Evolutionary conservation across 2,888 invertebrate genomes (phyloP), one percentile per base, ranked within the genome.

Genomic region (Octodonta nipae): DNA sequence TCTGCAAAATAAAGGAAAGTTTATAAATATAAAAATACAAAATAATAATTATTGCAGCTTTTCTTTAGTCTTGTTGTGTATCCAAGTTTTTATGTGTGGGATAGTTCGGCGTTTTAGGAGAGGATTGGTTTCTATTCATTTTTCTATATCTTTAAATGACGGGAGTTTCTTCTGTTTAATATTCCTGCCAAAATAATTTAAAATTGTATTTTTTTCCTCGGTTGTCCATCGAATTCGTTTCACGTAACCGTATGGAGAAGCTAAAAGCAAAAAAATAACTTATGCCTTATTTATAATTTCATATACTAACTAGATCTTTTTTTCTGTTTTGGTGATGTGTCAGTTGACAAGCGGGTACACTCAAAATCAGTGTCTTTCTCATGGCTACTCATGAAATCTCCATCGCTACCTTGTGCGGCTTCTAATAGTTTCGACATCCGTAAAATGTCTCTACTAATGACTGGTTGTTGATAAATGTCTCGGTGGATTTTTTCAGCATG

Each of bases 401-500:
- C 33, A 13, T 17, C n/a, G n/a, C n/a, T n/a, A n/a, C n/a, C 43
- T 33, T 45, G 42, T 3, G 42, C 43, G 2, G 29, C 26, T 29
- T 47, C 39, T 16, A 44, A 30, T 28, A 50, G 27, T 13, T 39
- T 37, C 3, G 47, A 49, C 10, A 51, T 38, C 22, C 31, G 16
- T 20, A 40, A 36, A 15, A 49, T 45, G 7, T 49, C 47, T 33
- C 35, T 32, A n/a, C 38, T 30, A 3, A 35, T 15, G 28, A 45
- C 24, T 3, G 50, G 46, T 11, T 49, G 34, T 30, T 45, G 30
- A 32, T 50, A 49, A 17, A 42, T 27, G 7, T 32, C 33, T 35
- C 44, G 43, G 15, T 51, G 47, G 10, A 50, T 47, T 15, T 51
- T 41, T 27, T 47, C 41, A n/a, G 39, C 30, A 20, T 51, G 48